Conservation (phyloP, 2,113 vertebrate species). For the Hepsetus odoe region DNA sequence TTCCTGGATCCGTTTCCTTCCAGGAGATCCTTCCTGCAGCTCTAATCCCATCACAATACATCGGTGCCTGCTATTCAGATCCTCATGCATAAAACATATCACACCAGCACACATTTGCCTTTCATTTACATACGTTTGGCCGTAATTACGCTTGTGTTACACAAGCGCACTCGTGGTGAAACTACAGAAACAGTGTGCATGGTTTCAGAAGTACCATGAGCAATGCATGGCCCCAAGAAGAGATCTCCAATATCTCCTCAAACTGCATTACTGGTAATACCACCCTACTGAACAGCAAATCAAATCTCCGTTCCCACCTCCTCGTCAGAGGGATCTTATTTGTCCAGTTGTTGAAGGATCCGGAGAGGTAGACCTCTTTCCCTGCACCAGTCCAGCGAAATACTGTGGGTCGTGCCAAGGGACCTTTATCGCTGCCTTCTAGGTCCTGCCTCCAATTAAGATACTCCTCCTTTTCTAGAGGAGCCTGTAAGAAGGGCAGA, state of each 20-base stretch:
- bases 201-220: background rate
- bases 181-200: background rate
- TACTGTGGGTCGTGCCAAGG: constrained; percentile 89
- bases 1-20: too few species aligned
- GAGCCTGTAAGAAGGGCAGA: constrained; percentile 72
- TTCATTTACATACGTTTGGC: background rate
- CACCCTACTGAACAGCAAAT: background rate
- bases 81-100: background rate
- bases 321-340: constrained; percentile 92
- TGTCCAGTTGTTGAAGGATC: constrained; percentile 96
- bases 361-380: constrained; percentile 92
- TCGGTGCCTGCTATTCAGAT: background rate
- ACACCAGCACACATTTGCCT: too few species aligned
- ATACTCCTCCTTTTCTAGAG: constrained; percentile 90
- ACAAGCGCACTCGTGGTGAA: background rate
- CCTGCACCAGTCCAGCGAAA: constrained; percentile 96
- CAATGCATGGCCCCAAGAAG: too few species aligned
- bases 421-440: constrained; percentile 86
- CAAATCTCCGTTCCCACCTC: constrained; percentile 74
- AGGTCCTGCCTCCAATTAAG: constrained; percentile 94
- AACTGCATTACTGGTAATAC: background rate
- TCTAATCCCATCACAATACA: background rate
- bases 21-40: background rate
- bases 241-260: background rate
- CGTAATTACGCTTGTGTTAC: background rate